A percentile compares a stretch with the other conserved stretches of the same genome.
Conservation (phyloP, 2,888 invertebrate species). For the Andrena praecox region DNA sequence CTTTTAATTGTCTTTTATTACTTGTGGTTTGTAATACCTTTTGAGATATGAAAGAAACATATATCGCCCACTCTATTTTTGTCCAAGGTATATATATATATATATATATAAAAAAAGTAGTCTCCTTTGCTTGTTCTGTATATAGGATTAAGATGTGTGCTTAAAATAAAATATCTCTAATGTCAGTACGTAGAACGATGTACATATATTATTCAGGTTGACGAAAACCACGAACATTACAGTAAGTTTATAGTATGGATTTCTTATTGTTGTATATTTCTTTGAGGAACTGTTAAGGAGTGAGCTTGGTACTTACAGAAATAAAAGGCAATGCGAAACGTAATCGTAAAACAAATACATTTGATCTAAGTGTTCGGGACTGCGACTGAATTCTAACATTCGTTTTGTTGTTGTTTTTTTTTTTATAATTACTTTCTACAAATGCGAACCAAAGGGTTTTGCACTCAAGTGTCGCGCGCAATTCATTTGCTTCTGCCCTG, state of each 20-base stretch:
- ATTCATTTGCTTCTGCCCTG: slow-evolving; percentile 14
- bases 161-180: slow-evolving; percentile 50
- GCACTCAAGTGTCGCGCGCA: slow-evolving; percentile 48
- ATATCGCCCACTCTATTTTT: slow-evolving; percentile 39
- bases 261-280: slow-evolving; percentile 75
- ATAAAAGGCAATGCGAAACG: slow-evolving; percentile 65
- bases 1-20: slow-evolving; percentile 37
- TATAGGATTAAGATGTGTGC: slow-evolving; percentile 18
- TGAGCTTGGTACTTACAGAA: slow-evolving; percentile 70
- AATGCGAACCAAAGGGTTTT: slow-evolving; percentile 81
- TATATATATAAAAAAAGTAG: slow-evolving; percentile 25
- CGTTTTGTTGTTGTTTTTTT: slow-evolving; percentile 14
- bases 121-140: slow-evolving; percentile 39
- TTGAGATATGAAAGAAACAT: slow-evolving; percentile 38
- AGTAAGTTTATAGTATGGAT: slow-evolving; percentile 69
- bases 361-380: slow-evolving; percentile 61
- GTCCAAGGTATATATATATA: slow-evolving; percentile 13
- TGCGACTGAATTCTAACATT: slow-evolving; percentile 60
- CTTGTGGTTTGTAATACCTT: slow-evolving; percentile 34
- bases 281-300: slow-evolving; percentile 76
- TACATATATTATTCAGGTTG: slow-evolving; percentile 60
- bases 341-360: slow-evolving; percentile 63
- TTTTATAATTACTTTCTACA: slow-evolving; percentile 60
- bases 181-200: slow-evolving; percentile 43
- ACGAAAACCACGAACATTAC: slow-evolving; percentile 58